Conservation (phyloP, 2,888 invertebrate genomes). For the Pheosia tremula region DNA sequence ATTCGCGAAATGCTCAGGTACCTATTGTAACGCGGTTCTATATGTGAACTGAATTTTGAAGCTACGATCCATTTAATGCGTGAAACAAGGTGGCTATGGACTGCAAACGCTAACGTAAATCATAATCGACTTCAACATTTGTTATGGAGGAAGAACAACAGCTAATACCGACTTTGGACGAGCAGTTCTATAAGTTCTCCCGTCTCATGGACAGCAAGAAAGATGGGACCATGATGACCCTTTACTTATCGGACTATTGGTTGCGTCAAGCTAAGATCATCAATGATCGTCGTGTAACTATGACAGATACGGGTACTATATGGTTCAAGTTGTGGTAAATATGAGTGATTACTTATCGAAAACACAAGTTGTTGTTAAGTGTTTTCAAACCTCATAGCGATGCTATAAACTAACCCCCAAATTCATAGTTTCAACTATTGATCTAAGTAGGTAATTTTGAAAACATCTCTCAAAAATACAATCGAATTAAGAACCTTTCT, state of each 20-base stretch:
- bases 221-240: conserved; percentile 42
- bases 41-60: too few relatives aligned
- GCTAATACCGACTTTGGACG: conserved; percentile 45
- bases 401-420: too few relatives aligned
- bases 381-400: too few relatives aligned
- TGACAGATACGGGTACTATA: conserved; percentile 53
- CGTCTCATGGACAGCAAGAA: conserved; percentile 43
- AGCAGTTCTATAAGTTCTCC: conserved; percentile 51
- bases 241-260: conserved; percentile 56
- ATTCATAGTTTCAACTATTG: too few relatives aligned
- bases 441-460: too few relatives aligned
- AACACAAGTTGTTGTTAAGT: too few relatives aligned
- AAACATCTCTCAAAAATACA: too few relatives aligned
- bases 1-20: not conserved
- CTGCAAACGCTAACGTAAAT: not conserved
- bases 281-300: conserved; percentile 52
- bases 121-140: not conserved
- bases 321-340: conserved; percentile 50
- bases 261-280: conserved; percentile 52
- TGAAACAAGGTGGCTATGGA: conserved; percentile 1
- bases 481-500: too few relatives aligned
- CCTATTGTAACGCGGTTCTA: too few relatives aligned
- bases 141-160: conserved; percentile 46
- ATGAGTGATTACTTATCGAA: not conserved
- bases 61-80: not conserved